Evolutionary conservation across 2,797 vertebrate species (phyloP).

Genomic region (Zonotrichia albicollis): DNA sequence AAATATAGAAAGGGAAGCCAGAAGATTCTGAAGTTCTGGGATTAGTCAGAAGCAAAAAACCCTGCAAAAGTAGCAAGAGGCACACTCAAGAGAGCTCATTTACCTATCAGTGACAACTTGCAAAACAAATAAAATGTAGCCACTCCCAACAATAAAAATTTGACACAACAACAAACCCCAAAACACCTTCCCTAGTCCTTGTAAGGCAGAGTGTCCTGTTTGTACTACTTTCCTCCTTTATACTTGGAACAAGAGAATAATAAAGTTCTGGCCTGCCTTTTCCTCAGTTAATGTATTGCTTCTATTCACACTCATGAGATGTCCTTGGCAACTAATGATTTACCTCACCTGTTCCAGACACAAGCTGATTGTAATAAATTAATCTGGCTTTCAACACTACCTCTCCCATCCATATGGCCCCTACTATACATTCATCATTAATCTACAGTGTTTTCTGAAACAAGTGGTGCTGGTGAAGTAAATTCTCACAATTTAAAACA

Average conservation of each 20-base stretch:
- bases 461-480: neutral
- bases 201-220: neutral
- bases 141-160: neutral
- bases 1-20: neutral
- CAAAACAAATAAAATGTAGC: neutral
- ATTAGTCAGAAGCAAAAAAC: neutral
- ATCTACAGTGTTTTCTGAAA: conserved; percentile 29
- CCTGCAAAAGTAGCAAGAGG: neutral
- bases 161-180: neutral
- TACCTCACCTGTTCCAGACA: conserved; percentile 39
- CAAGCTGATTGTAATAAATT: conserved; percentile 54
- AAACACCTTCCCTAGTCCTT: neutral
- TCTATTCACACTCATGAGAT: neutral
- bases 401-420: conserved; percentile 7
- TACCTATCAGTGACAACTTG: neutral
- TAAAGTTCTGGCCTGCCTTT: neutral
- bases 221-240: neutral
- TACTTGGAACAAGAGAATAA: neutral
- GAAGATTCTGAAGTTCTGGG: neutral
- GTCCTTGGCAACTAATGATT: conserved; percentile 48
- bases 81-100: neutral
- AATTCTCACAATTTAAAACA: neutral
- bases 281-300: conserved; percentile 10
- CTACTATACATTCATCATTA: conserved; percentile 7
- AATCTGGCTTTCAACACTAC: conserved; percentile 15